Evolutionary conservation across 2,797 vertebrate genomes (phyloP), one percentile per base, ranked within the genome.

Genomic region (Danio choprae): DNA sequence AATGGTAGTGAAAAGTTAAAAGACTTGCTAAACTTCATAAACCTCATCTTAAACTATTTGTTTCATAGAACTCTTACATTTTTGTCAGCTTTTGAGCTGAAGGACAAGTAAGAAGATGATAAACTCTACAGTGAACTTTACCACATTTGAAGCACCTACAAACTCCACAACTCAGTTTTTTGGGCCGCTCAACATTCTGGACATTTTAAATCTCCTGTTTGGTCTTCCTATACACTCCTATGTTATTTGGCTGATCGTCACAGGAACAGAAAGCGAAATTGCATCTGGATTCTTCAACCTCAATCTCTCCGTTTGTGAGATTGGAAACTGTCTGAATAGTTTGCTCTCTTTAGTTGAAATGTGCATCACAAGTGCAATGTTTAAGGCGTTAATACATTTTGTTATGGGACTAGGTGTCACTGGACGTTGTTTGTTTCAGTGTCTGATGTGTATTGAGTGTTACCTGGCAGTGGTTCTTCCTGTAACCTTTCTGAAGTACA

Each of bases 401-500:
- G 58, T 69, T 15, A 40, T 46, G 38, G 63, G 36, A n/a, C 7
- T 77, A 2, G 51, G n/a, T 6, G 18, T 53, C 48, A 55, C 68
- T 5, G 50, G 50, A 9, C 60, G 18, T 7, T 20, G 74, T 20
- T 12, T 76, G 4, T 84, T 87, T 62, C 73, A 75, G 73, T 20
- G 50, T 56, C 18, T 69, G 46, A 36, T 87, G 0, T 73, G 83
- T 77, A 9, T 84, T 2, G 83, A 86, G 11, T 59, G 75, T 65
- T 50, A 50, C 11, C 48, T 50, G 5, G 48, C 48, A 3, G 83
- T 86, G n/a, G 4, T 83, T 6, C 81, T 70, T 64, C 83, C 83
- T 15, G 18, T 85, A 29, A 69, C 63, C 41, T 86, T 81, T 48
- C 72, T 83, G 20, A 83, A 65, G 65, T 79, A 41, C 29, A 84